Evolutionary conservation across 2,888 invertebrate species (phyloP).

Genomic region (Antitype chi): DNA sequence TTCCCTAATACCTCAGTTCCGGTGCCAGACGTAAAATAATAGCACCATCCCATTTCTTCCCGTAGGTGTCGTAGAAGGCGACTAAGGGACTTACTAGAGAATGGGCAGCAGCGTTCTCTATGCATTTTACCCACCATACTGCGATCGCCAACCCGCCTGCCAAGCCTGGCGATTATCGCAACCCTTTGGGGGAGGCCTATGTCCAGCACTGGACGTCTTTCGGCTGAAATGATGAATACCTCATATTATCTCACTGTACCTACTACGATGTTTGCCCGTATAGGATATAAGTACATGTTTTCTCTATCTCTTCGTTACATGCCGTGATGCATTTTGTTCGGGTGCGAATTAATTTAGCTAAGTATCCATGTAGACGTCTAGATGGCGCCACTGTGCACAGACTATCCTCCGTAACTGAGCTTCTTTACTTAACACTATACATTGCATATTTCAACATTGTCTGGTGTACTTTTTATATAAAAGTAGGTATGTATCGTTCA

Average conservation of each 20-base stretch:
- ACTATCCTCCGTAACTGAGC: constrained; percentile 49
- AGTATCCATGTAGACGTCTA: constrained; percentile 82
- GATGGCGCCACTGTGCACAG: constrained; percentile 72
- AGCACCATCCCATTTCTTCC: too few relatives aligned
- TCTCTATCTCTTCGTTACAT: constrained; percentile 44
- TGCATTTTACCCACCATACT: too few relatives aligned
- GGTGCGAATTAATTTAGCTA: constrained; percentile 75
- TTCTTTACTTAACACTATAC: constrained; percentile 38
- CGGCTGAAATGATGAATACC: too few relatives aligned
- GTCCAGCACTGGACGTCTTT: too few relatives aligned
- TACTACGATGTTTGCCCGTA: neutral
- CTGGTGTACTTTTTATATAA: constrained; percentile 11
- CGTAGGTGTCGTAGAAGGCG: too few relatives aligned
- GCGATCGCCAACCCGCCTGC: too few relatives aligned
- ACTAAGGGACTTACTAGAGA: too few relatives aligned
- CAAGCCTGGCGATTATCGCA: too few relatives aligned
- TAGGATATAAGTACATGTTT: constrained; percentile 24
- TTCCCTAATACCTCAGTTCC: neutral
- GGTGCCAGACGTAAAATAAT: too few relatives aligned
- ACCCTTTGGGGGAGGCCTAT: too few relatives aligned
- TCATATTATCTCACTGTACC: neutral
- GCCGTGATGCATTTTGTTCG: constrained; percentile 70
- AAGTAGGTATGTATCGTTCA: neutral
- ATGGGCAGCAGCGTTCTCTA: too few relatives aligned
- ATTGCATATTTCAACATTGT: constrained; percentile 44